phyloP scores from a whole-genome alignment of 2,888 invertebrate genomes.

The Eremobia ochroleuca region DNA sequence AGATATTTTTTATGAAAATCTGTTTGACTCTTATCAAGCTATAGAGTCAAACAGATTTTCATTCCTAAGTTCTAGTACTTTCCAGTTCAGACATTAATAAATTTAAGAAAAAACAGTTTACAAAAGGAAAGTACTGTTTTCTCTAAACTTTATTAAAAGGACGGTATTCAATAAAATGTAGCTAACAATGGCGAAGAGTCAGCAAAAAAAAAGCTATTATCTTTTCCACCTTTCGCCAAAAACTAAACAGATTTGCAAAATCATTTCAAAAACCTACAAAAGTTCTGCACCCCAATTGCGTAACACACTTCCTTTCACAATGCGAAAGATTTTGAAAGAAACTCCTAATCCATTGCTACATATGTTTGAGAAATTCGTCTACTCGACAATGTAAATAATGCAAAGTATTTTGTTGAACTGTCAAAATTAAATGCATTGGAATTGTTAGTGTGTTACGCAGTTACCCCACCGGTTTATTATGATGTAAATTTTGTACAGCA shows the following conservation, averaged over 20 bases:
- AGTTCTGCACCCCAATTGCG: not conserved
- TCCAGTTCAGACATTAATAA: not conserved
- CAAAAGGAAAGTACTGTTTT: not conserved
- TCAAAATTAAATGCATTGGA: too few relatives aligned
- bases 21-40: not conserved
- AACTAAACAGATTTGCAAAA: not conserved
- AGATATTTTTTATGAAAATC: not conserved
- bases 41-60: too few relatives aligned
- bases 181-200: not conserved
- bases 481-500: slow-evolving; percentile 65
- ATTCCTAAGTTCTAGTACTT: not conserved
- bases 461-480: not conserved
- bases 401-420: not conserved
- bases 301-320: not conserved
- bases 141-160: not conserved
- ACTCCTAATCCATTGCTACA: not conserved
- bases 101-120: not conserved
- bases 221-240: not conserved
- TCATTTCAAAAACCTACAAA: slow-evolving; percentile 4
- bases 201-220: not conserved
- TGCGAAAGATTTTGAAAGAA: not conserved
- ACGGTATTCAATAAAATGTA: not conserved
- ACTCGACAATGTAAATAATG: not conserved
- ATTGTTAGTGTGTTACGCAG: not conserved
- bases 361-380: not conserved